phyloP scores from a whole-genome alignment of 2,113 vertebrate species.

The Chrysemys picta region DNA sequence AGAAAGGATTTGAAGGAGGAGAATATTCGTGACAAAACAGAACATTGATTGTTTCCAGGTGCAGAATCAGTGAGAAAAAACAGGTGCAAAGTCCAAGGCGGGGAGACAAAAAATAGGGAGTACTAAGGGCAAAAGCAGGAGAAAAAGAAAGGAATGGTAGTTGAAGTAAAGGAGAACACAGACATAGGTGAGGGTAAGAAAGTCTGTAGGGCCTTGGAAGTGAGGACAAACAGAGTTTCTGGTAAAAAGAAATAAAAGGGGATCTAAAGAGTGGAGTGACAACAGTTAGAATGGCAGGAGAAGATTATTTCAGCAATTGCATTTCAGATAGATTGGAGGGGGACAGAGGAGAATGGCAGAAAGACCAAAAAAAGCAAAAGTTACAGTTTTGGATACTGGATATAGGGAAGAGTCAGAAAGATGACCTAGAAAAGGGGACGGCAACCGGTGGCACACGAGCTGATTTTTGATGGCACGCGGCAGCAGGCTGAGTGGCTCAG shows the following conservation, averaged over 20 bases:
- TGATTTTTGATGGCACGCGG: too few species aligned
- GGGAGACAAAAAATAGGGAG: not conserved
- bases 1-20: not conserved
- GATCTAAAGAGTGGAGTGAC: not conserved
- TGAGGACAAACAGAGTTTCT: not conserved
- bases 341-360: not conserved
- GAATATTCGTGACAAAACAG: not conserved
- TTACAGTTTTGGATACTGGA: not conserved
- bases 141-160: not conserved
- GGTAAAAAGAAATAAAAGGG: not conserved
- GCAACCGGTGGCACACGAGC: too few species aligned
- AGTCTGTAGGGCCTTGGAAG: not conserved
- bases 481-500: too few species aligned
- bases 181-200: not conserved
- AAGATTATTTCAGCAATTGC: not conserved
- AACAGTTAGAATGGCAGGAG: not conserved
- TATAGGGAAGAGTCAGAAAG: not conserved
- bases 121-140: not conserved
- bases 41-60: not conserved
- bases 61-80: not conserved
- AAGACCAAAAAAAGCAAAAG: not conserved
- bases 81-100: not conserved
- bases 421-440: rapidly evolving
- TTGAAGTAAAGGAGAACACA: not conserved
- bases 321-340: not conserved